Base-by-base conservation (phyloP, 2,113 vertebrate genomes). In the Empidonax traillii region DNA sequence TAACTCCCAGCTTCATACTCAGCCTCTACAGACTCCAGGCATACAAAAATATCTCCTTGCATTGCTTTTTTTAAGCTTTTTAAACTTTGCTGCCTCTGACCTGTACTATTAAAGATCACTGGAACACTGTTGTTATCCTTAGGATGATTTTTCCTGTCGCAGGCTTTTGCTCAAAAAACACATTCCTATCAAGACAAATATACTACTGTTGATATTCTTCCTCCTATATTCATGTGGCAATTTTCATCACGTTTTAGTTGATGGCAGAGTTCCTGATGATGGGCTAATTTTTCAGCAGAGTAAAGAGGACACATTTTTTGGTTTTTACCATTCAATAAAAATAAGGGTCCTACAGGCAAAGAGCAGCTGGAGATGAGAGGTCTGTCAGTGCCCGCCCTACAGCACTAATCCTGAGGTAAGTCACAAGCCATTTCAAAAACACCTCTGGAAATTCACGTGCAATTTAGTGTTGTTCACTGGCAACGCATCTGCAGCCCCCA, bases 401-500 rank as follows among this genome's bases (percentile, higher is more conserved):
- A 20, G 12, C 6, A 43, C 8, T 35, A 82, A 81, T 6, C 35
- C n/a, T 15, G 4, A 87, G 11, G 2, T 17, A 65, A 49, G 44
- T 24, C 73, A 81, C 14, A 69, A 24, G 8, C 11, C 18, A 33
- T n/a, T 28, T 43, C 3, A 62, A 83, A 77, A 86, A 79, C 1
- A 35, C 15, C n/a, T 30, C 27, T 39, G 20, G 35, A 41, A 56
- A 55, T 79, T 41, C 4, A 9, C 1, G 27, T 0, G 2, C 30
- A 20, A 28, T 31, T 71, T 16, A 12, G 2, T 4, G 55, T 6
- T 27, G 21, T 19, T 13, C 12, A 23, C 25, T 39, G 35, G 8
- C 47, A 71, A 56, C 61, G 35, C 23, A 51, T 14, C 17, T 11
- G 0, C 10, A 56, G 39, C 49, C 2, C 20, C 21, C 37, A 0